Conservation (phyloP, 2,797 vertebrate genomes). For the Sebastes matsubarae region DNA sequence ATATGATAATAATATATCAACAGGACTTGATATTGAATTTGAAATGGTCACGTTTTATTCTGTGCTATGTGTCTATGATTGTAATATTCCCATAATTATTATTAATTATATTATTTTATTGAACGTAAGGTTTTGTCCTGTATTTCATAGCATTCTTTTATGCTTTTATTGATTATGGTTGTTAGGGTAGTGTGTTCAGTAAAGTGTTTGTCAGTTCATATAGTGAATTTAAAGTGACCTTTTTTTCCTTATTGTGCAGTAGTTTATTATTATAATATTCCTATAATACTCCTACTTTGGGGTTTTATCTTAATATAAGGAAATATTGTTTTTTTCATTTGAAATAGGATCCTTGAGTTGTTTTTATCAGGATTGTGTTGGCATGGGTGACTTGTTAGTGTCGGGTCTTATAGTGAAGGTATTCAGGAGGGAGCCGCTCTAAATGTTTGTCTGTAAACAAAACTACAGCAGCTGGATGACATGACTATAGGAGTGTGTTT, state of each 20-base stretch:
- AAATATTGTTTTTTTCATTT: background rate
- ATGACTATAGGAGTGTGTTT: background rate
- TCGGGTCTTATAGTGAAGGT: background rate
- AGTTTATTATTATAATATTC: background rate
- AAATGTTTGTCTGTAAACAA: background rate
- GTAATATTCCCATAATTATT: background rate
- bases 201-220: background rate
- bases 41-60: background rate
- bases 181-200: background rate
- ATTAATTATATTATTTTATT: background rate
- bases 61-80: background rate
- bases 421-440: background rate
- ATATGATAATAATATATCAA: background rate
- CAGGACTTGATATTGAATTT: background rate
- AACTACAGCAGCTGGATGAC: constrained; percentile 14
- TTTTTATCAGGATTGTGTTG: background rate
- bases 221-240: background rate
- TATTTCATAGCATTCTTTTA: background rate
- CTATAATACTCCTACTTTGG: background rate
- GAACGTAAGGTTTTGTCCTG: background rate
- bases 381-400: background rate
- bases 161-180: background rate
- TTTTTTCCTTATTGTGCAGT: background rate
- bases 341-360: background rate
- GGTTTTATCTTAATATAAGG: background rate